Base-by-base conservation (phyloP, 1,140 invertebrate genomes). In the Drosophila ananassae region DNA sequence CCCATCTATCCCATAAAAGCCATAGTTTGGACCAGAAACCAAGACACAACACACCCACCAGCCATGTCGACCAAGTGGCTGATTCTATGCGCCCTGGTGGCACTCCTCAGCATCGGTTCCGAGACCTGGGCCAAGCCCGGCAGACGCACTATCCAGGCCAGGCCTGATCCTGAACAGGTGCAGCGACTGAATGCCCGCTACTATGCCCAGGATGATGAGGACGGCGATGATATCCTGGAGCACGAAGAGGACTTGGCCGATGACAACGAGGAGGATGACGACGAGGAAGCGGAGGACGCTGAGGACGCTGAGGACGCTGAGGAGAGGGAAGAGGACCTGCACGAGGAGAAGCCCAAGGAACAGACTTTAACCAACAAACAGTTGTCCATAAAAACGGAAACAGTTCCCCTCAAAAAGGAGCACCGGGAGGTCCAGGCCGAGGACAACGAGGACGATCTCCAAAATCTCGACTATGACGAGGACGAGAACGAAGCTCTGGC, bases 31-130 rank as follows among this genome's bases (percentile, higher is more conserved):
- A 25, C 41, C 47, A n/a, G 2, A 10, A 21, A 50, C n/a, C 37
- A 61, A 72, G 63, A 69, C 83, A 85, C 34, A 81, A 57, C 60
- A 56, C 44, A 71, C 46, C 32, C 50, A 68, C 28, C 72, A 75
- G 47, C 50, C 71, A 87, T 87, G 82, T 76, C 79, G 47, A 52
- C 48, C 3, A 89, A 89, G 82, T 76, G 75, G 55, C 53, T 73
- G n/a, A 52, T 80, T 55, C 24, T 68, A n/a, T 89, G 39, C 56
- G 52, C 79, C 30, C 61, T 85, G 2, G 30, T 85, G 58, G 52
- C 76, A 13, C 37, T 89, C 5, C 54, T 89, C 56, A 44, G 66
- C 59, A 53, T 72, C 37, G 39, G 54, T 7, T 47, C 39, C 8
- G 60, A 37, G 8, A 56, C 25, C 24, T 67, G 17, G 57, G 81